These are phyloP conservation scores for Abrostola triplasia DNA, from an alignment of 2,888 invertebrate genomes.

Conservation along the genomic window DNA sequence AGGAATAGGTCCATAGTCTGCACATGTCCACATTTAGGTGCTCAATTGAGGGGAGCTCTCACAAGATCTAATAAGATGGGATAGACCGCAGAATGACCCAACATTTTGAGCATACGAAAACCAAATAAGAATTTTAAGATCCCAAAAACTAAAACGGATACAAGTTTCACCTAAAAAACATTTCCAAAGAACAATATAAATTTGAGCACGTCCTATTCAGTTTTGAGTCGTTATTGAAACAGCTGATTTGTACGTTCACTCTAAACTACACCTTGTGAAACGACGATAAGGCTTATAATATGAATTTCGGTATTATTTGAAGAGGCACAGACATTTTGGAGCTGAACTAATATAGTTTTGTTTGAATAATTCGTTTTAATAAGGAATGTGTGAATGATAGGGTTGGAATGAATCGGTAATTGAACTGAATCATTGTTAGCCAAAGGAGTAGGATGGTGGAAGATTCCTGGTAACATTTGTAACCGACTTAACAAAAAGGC, in stretches of 20 bases:
- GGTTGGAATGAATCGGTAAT: neutral
- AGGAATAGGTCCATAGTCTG: no score
- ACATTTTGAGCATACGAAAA: no score
- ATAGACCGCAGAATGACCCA: no score
- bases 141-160: neutral
- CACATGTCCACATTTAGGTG: no score
- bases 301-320: conserved; percentile 11
- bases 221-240: conserved; percentile 44
- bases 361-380: conserved; percentile 40
- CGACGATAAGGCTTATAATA: conserved; percentile 7
- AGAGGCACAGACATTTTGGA: conserved; percentile 35
- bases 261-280: conserved; percentile 11
- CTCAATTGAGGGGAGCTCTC: no score
- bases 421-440: conserved; percentile 1
- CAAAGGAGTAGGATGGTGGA: neutral
- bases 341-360: conserved; percentile 26
- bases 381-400: conserved; percentile 31
- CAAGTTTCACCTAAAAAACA: neutral
- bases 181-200: conserved; percentile 12
- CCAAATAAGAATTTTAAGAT: no score
- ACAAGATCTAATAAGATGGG: no score
- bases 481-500: neutral
- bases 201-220: conserved; percentile 26
- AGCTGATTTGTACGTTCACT: conserved; percentile 40
- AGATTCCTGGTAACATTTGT: neutral